Evolutionary conservation across 2,797 vertebrate species (phyloP).

Genomic region (Acridotheres tristis): DNA sequence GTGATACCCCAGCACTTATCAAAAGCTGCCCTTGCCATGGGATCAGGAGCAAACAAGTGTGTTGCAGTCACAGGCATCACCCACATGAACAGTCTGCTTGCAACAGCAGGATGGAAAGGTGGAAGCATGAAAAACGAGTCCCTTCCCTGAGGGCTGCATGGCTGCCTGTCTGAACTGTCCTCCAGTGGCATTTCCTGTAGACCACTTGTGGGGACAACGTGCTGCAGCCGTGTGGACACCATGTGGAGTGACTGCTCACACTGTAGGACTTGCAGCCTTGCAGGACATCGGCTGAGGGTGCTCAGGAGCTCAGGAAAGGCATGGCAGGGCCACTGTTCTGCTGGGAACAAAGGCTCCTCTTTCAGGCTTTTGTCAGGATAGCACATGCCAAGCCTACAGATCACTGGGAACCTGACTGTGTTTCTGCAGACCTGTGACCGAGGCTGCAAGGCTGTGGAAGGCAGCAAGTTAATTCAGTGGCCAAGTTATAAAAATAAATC

Average conservation of each 20-base stretch:
- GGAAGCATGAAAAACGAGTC: neutral
- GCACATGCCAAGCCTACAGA: neutral
- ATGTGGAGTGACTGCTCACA: accelerated
- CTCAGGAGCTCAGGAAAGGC: neutral
- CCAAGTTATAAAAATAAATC: neutral
- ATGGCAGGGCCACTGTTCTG: neutral
- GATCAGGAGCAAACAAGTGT: neutral
- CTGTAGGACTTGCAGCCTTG: neutral
- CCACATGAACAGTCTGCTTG: neutral
- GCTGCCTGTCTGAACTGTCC: neutral
- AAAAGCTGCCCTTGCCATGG: neutral
- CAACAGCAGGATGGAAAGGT: accelerated
- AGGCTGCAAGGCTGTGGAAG: neutral
- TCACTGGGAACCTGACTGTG: neutral
- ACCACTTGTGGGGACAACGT: accelerated
- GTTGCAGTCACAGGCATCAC: neutral
- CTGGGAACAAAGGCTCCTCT: neutral
- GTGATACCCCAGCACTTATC: neutral
- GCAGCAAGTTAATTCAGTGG: neutral
- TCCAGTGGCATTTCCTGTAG: neutral
- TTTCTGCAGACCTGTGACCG: neutral
- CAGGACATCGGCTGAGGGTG: accelerated
- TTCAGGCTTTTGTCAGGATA: neutral
- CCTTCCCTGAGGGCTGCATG: neutral
- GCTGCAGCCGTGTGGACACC: accelerated